phyloP scores from a whole-genome alignment of 2,113 vertebrate genomes.

The Gadus macrocephalus region DNA sequence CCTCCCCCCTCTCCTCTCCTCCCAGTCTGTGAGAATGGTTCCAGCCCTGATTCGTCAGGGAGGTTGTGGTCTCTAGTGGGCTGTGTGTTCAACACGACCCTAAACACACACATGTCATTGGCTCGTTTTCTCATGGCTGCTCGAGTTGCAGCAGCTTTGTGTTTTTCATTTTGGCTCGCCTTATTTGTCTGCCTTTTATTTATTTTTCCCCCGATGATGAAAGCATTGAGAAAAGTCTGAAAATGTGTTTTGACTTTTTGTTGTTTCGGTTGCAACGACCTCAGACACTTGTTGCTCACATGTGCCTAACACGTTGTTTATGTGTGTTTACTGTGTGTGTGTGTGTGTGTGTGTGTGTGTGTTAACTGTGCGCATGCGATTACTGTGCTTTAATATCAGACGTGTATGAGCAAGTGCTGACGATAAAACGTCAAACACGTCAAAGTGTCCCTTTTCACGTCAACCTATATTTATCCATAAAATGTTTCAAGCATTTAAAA shows the following conservation, averaged over 20 bases:
- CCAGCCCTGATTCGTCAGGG: conserved; percentile 28
- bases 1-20: neutral
- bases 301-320: neutral
- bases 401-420: conserved; percentile 14
- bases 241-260: neutral
- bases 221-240: conserved; percentile 19
- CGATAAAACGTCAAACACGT: neutral
- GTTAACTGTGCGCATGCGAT: neutral
- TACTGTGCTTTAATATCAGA: conserved; percentile 20
- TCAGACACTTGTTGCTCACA: too few relatives aligned
- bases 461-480: too few relatives aligned
- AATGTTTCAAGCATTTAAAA: too few relatives aligned
- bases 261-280: conserved; percentile 17
- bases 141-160: conserved; percentile 31
- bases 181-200: conserved; percentile 14
- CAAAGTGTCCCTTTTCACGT: too few relatives aligned
- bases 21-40: conserved; percentile 21
- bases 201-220: conserved; percentile 21
- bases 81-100: conserved; percentile 25
- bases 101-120: too few relatives aligned
- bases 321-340: conserved; percentile 2
- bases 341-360: neutral
- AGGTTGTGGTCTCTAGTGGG: conserved; percentile 5
- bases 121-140: conserved; percentile 6
- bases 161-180: conserved; percentile 16